Evolutionary conservation across 2,113 vertebrate genomes (phyloP).

Genomic region (Aegypius monachus): DNA sequence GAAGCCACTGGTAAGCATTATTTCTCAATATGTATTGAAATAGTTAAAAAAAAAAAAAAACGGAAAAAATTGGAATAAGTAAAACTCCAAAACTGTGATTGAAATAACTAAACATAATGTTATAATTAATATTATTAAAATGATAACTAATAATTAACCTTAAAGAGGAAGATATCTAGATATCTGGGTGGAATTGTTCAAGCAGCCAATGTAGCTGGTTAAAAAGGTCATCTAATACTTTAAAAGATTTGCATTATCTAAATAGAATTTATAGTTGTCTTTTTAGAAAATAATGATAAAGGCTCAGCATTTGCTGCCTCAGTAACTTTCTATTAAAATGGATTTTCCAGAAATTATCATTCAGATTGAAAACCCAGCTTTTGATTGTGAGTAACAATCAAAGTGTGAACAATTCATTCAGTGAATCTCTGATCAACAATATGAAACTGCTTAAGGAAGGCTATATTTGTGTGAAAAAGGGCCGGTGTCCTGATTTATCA

Average conservation of each 20-base stretch:
- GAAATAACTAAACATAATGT: neutral
- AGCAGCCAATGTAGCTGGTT: neutral
- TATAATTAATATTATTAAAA: neutral
- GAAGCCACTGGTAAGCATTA: neutral
- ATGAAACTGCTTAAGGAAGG: constrained; percentile 8
- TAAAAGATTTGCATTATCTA: constrained; percentile 9
- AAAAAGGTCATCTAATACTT: neutral
- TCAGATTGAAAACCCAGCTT: constrained; percentile 64
- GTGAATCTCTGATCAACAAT: constrained; percentile 20
- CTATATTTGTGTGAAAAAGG: constrained; percentile 12
- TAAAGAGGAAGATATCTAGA: neutral
- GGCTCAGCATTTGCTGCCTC: constrained; percentile 33
- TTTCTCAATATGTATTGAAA: constrained; percentile 1
- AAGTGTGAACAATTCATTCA: constrained; percentile 67
- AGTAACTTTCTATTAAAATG: constrained; percentile 65
- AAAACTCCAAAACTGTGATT: neutral
- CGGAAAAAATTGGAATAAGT: neutral
- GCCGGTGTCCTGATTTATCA: neutral
- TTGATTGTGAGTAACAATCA: constrained; percentile 61
- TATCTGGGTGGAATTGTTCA: neutral
- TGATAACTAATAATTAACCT: neutral
- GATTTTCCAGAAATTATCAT: constrained; percentile 69
- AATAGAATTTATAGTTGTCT: neutral
- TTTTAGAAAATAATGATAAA: constrained; percentile 35
- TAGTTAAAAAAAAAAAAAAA: neutral